These are phyloP conservation scores for Botia kubotai DNA, from an alignment of 2,797 vertebrate species.

Conservation along the genomic window DNA sequence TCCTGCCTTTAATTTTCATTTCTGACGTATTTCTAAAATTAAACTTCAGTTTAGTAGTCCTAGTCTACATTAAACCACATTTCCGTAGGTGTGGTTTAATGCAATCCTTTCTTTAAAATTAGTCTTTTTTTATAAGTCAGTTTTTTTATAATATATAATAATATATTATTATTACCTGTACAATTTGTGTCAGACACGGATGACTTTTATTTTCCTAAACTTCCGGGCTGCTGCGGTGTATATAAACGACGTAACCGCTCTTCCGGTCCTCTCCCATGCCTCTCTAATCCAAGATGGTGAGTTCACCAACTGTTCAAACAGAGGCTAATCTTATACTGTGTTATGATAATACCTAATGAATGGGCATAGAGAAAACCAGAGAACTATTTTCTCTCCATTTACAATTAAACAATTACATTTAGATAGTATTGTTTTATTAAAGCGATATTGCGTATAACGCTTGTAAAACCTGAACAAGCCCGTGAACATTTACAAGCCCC, in stretches of 20 bases:
- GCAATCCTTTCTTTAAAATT: too few relatives aligned
- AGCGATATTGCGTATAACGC: neutral
- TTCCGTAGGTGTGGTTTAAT: too few relatives aligned
- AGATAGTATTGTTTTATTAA: neutral
- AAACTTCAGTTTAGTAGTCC: neutral
- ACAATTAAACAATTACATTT: neutral
- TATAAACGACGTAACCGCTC: constrained; percentile 28
- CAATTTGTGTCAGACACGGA: too few relatives aligned
- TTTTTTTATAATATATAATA: too few relatives aligned
- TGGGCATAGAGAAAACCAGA: too few relatives aligned
- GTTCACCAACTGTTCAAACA: constrained; percentile 26
- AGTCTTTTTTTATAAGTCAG: too few relatives aligned
- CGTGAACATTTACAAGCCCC: neutral
- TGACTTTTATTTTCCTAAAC: constrained; percentile 31
- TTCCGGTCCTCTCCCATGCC: constrained; percentile 58
- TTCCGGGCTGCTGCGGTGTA: neutral
- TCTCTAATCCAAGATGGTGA: constrained; percentile 63
- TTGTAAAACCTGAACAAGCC: neutral
- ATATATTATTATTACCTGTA: too few relatives aligned
- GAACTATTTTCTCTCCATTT: neutral
- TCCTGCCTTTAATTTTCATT: neutral
- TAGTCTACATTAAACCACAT: too few relatives aligned
- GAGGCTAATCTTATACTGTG: neutral
- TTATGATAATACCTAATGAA: too few relatives aligned
- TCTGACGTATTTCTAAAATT: neutral